Evolutionary conservation across 1,140 invertebrate species (phyloP).

Genomic region (Diabrotica undecimpunctata): DNA sequence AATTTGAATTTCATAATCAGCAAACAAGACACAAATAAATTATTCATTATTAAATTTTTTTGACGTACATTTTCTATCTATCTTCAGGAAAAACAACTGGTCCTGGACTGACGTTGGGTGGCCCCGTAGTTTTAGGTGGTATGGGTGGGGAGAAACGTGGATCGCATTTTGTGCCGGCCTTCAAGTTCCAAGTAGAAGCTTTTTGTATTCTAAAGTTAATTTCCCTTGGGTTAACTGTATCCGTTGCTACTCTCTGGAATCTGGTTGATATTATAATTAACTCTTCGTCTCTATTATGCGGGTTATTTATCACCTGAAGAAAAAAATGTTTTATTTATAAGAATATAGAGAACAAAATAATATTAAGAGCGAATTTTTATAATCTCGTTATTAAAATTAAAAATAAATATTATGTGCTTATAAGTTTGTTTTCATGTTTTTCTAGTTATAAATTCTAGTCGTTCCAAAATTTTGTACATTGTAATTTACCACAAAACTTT

Average conservation of each 20-base stretch:
- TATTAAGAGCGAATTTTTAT: no score
- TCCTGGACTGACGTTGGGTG: background rate
- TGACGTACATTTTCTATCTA: background rate
- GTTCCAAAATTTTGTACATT: no score
- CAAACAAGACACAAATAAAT: no score
- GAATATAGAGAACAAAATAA: no score
- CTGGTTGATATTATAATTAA: slow-evolving; percentile 64
- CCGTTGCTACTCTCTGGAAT: slow-evolving; percentile 65
- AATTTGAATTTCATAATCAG: no score
- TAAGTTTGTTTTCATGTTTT: no score
- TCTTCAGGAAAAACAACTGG: background rate
- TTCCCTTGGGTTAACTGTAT: slow-evolving; percentile 52
- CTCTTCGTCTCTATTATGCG: slow-evolving; percentile 57
- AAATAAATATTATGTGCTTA: no score
- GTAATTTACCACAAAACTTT: no score
- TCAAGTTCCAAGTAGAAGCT: slow-evolving; percentile 49
- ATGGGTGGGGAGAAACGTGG: background rate
- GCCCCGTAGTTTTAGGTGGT: background rate
- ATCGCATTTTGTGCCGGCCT: background rate
- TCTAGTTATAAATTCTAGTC: no score
- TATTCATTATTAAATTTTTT: background rate
- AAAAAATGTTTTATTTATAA: background rate
- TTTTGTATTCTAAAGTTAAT: slow-evolving; percentile 67
- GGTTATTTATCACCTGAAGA: background rate
- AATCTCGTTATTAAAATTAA: no score